phyloP scores from a whole-genome alignment of 2,888 invertebrate genomes.

The Nemotelus nigrinus region DNA sequence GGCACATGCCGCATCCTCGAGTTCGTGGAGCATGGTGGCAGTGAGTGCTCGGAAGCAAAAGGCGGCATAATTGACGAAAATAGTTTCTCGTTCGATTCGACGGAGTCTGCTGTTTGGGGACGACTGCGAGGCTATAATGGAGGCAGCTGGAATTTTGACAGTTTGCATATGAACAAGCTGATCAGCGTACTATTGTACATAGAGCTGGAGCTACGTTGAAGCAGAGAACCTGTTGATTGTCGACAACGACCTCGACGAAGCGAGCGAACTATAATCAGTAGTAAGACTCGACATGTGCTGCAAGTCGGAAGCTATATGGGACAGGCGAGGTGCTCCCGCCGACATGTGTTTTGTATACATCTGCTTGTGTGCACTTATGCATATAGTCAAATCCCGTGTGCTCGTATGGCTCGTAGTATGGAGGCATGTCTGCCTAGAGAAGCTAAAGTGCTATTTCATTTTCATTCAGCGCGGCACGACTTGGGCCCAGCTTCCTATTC shows the following conservation, averaged over 20 bases:
- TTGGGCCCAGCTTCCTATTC: conserved; percentile 44
- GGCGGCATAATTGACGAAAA: conserved; percentile 48
- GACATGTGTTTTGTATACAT: conserved; percentile 27
- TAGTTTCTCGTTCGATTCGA: conserved; percentile 43
- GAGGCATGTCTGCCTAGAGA: conserved; percentile 33
- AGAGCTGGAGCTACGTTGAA: conserved; percentile 24
- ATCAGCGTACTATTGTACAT: not conserved
- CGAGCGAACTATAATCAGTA: conserved; percentile 6
- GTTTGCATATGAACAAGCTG: conserved; percentile 41
- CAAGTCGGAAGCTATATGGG: conserved; percentile 26
- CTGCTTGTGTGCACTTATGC: conserved; percentile 7
- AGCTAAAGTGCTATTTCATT: conserved; percentile 49
- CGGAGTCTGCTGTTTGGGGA: not conserved
- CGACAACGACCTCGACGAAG: not conserved
- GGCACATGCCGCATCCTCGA: conserved; percentile 7
- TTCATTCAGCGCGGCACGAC: conserved; percentile 43
- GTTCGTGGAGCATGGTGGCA: conserved; percentile 1
- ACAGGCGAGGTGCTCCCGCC: not conserved
- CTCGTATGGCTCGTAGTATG: conserved; percentile 13
- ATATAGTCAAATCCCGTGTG: conserved; percentile 11
- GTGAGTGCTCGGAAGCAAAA: conserved; percentile 27
- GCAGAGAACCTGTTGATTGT: conserved; percentile 48
- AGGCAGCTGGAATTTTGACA: conserved; percentile 50
- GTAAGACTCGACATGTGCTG: conserved; percentile 9
- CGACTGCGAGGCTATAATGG: conserved; percentile 15